A percentile compares a stretch with the other conserved stretches of the same genome.
Conservation (phyloP, 2,797 vertebrate species). For the Salarias fasciatus region DNA sequence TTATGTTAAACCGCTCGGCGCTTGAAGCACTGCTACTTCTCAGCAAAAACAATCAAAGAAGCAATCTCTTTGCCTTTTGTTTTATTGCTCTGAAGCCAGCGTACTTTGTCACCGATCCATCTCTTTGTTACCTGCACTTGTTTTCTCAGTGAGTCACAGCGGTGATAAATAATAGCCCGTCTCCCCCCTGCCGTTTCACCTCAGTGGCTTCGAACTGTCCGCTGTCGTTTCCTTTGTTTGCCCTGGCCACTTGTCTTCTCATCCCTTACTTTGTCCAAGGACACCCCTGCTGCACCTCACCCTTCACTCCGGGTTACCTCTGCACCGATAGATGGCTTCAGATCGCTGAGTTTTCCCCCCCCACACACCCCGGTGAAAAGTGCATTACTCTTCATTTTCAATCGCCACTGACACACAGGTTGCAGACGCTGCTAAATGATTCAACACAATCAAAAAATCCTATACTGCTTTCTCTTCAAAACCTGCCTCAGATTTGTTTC, state of each 20-base stretch:
- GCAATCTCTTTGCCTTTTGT: conserved; percentile 8
- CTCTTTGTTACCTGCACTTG: conserved; percentile 44
- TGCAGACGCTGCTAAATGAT: conserved; percentile 36
- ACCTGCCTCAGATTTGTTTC: no score
- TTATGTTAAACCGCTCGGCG: not conserved
- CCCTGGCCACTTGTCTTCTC: conserved; percentile 48
- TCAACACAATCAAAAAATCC: conserved; percentile 12
- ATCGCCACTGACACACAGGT: conserved; percentile 25
- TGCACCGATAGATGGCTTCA: conserved; percentile 64
- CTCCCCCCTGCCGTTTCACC: conserved; percentile 49
- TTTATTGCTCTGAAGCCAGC: conserved; percentile 20
- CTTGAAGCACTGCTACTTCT: conserved; percentile 9
- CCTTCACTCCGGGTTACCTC: conserved; percentile 46
- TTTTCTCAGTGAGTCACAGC: conserved; percentile 46
- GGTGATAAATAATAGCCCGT: conserved; percentile 59
- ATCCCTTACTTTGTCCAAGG: conserved; percentile 61
- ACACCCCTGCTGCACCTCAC: conserved; percentile 42
- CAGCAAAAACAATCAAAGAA: conserved; percentile 29
- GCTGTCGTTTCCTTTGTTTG: conserved; percentile 48
- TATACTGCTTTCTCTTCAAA: not conserved
- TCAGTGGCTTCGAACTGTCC: conserved; percentile 40
- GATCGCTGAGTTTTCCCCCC: conserved; percentile 45
- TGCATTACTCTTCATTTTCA: conserved; percentile 73
- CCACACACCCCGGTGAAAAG: conserved; percentile 51
- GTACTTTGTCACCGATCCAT: conserved; percentile 43